phyloP scores from a whole-genome alignment of 2,797 vertebrate genomes.

The Ctenopoma kingsleyae region DNA sequence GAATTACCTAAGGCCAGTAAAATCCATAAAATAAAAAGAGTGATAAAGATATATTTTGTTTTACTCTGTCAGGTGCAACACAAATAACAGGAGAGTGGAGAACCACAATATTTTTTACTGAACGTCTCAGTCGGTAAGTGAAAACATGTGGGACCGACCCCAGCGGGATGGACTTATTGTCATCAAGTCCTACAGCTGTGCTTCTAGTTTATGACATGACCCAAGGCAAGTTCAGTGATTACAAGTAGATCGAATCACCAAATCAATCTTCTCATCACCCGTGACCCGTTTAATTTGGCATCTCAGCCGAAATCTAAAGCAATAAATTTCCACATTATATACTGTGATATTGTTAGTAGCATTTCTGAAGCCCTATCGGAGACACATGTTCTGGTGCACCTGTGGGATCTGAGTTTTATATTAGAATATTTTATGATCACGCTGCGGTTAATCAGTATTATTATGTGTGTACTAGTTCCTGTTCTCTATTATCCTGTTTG shows the following conservation, averaged over 20 bases:
- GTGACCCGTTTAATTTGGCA: background rate
- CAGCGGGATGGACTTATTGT: background rate
- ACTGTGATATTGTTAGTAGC: too few relatives aligned
- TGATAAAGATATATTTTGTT: slow-evolving; percentile 7
- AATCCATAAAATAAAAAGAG: slow-evolving; percentile 12
- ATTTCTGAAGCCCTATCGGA: too few relatives aligned
- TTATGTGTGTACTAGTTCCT: too few relatives aligned
- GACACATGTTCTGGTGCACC: too few relatives aligned
- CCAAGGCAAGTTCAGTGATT: slow-evolving; percentile 8
- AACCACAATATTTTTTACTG: slow-evolving; percentile 4
- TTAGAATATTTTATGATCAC: too few relatives aligned
- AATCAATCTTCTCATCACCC: background rate
- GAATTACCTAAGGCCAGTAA: slow-evolving; percentile 15
- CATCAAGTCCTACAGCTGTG: background rate
- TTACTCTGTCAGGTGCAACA: background rate
- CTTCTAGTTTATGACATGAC: background rate
- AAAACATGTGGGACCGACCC: background rate
- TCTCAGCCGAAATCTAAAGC: background rate
- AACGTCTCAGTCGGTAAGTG: background rate
- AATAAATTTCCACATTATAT: background rate
- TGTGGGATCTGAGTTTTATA: too few relatives aligned
- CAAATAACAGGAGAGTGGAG: background rate
- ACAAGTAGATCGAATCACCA: background rate
- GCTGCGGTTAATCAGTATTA: too few relatives aligned
- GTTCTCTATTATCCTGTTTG: too few relatives aligned